Base-by-base conservation (phyloP, 2,888 invertebrate genomes). In the Argyresthia albistria region DNA sequence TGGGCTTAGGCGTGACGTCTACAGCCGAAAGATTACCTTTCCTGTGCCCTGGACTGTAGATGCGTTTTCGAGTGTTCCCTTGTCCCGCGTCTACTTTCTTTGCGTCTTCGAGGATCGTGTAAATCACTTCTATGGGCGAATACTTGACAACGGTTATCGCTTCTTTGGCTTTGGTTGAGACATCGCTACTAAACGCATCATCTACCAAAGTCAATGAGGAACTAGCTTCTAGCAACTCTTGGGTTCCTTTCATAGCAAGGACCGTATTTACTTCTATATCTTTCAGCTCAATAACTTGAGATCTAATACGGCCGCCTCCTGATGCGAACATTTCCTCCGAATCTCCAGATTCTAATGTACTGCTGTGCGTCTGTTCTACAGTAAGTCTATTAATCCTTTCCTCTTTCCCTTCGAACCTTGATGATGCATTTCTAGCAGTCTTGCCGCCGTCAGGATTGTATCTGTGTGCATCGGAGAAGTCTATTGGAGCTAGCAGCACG, bases 121-220 rank as follows among this genome's bases (percentile, higher is more conserved):
- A 25, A 25, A 25, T 25, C 25, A 25, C 25, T 25, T 25, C 25
- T 25, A 25, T 4, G 25, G 25, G 25, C 25, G 25, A 25, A 4
- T 25, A 4, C 6, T 25, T 25, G 25, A 25, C 25, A 25, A 8
- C 10, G 39, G 36, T 36, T 36, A 36, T 36, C 7, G 36, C 36
- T 36, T 39, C 10, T 39, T 39, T 39, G 39, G 39, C n/a, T 3
- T 3, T 8, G 8, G 8, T n/a, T 39, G 39, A n/a, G 3, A 39
- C 39, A 11, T 8, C 39, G 8, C 10, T 39, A n/a, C 39, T 11
- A n/a, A 39, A 1, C 4, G 2, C 39, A 39, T 80, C 79, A n/a
- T 84, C 80, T 0, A 82, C 79, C 12, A 84, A 52, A 0, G 80
- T 84, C 0, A 84, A 58, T 0, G 81, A 79, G 0, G 86, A 83